Conservation (phyloP, 2,888 invertebrate species). For the Melanotus villosus region DNA sequence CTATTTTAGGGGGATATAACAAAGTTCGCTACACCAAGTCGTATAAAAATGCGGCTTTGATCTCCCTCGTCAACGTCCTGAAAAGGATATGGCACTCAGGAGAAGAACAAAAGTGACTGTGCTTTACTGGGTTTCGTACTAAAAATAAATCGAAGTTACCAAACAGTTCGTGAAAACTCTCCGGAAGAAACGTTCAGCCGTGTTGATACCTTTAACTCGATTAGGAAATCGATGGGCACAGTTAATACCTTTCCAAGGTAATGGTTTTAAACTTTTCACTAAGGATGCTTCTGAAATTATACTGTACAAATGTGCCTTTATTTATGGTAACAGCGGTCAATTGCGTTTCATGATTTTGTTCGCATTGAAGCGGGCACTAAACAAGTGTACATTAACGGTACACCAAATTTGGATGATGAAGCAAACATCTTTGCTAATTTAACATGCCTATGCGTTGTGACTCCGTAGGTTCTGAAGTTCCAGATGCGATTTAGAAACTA, state of each 20-base stretch:
- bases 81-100: too few species aligned
- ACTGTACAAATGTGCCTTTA: conserved; percentile 97
- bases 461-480: conserved; percentile 97
- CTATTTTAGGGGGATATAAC: too few species aligned
- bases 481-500: conserved; percentile 99
- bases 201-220: conserved; percentile 98
- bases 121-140: conserved; percentile 95
- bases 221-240: conserved; percentile 99
- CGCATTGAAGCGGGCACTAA: conserved; percentile 92
- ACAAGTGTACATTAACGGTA: conserved; percentile 90
- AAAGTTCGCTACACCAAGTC: too few species aligned
- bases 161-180: conserved; percentile 88
- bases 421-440: conserved; percentile 92
- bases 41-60: too few species aligned
- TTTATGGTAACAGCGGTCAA: conserved; percentile 84
- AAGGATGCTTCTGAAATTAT: conserved; percentile 94
- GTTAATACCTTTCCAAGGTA: conserved; percentile 89
- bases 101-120: too few species aligned
- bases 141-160: conserved; percentile 88
- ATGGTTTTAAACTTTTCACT: conserved; percentile 78
- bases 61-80: too few species aligned
- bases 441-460: conserved; percentile 94
- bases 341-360: conserved; percentile 97
- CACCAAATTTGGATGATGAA: conserved; percentile 78
- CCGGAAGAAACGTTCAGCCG: conserved; percentile 94